A percentile compares a stretch with the other conserved stretches of the same genome.
Conservation (phyloP, 1,140 invertebrate species). For the Leptestheria dahalacensis region DNA sequence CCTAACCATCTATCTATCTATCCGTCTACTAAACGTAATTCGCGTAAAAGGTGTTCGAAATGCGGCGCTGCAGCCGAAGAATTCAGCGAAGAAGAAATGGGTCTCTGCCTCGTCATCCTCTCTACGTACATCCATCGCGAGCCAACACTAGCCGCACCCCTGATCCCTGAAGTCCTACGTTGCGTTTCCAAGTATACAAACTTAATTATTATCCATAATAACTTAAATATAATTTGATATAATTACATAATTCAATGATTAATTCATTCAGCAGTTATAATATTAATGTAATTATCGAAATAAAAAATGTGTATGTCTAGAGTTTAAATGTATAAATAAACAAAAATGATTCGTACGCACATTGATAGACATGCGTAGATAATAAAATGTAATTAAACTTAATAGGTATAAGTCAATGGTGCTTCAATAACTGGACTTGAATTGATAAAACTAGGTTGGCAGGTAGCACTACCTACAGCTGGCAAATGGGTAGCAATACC, state of each 20-base stretch:
- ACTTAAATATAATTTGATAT: too few species aligned
- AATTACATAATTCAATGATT: too few species aligned
- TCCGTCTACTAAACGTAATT: constrained; percentile 37
- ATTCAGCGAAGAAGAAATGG: constrained; percentile 93
- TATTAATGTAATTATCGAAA: too few species aligned
- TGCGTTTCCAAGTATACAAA: constrained; percentile 59
- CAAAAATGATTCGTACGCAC: too few species aligned
- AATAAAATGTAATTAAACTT: not conserved
- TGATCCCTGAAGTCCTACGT: constrained; percentile 80
- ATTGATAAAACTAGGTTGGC: not conserved
- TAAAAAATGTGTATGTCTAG: too few species aligned
- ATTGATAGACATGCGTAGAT: too few species aligned
- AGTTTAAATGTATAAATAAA: too few species aligned
- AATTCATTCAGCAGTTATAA: too few species aligned
- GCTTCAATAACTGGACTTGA: too few species aligned
- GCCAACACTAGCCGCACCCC: constrained; percentile 76
- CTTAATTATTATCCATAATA: not conserved
- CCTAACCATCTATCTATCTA: not conserved
- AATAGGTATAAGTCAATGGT: not conserved
- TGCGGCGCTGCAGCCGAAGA: constrained; percentile 73
- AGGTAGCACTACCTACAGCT: constrained; percentile 39
- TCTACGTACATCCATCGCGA: constrained; percentile 93
- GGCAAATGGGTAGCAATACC: constrained; percentile 77
- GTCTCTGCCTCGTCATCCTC: constrained; percentile 80
- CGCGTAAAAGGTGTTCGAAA: constrained; percentile 53